phyloP scores from a whole-genome alignment of 2,113 vertebrate genomes.

The Lophotis ruficrista region DNA sequence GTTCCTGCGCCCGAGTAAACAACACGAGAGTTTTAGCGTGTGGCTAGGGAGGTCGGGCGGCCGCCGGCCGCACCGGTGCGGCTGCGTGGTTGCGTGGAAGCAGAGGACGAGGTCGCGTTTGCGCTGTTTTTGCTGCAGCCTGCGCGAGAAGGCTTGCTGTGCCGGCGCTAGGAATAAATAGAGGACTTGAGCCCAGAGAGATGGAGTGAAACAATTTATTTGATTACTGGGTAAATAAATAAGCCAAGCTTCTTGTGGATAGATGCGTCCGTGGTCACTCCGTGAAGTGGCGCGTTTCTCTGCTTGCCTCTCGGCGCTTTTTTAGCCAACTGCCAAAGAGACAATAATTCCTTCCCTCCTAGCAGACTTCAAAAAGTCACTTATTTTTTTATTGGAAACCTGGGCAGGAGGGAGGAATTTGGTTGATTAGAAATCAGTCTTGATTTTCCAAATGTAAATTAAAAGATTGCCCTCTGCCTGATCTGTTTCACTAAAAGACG shows the following conservation, averaged over 20 bases:
- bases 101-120: rapidly evolving
- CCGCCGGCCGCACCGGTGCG: rapidly evolving
- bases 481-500: neutral
- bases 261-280: neutral
- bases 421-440: neutral
- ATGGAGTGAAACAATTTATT: neutral
- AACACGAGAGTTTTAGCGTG: rapidly evolving
- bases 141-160: neutral
- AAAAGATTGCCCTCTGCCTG: neutral
- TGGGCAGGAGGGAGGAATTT: neutral
- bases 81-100: neutral
- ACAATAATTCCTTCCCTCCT: neutral
- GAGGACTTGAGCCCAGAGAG: neutral
- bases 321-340: neutral
- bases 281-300: neutral
- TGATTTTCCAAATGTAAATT: neutral
- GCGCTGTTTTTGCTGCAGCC: rapidly evolving
- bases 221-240: neutral
- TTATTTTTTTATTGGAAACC: neutral
- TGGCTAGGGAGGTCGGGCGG: neutral
- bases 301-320: neutral
- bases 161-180: rapidly evolving
- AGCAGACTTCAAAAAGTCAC: neutral
- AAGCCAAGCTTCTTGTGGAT: neutral
- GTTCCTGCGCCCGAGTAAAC: rapidly evolving